A percentile compares a stretch with the other conserved stretches of the same genome.
phyloP scores from a whole-genome alignment of 2,113 vertebrate species.

The Bothrops jararaca region DNA sequence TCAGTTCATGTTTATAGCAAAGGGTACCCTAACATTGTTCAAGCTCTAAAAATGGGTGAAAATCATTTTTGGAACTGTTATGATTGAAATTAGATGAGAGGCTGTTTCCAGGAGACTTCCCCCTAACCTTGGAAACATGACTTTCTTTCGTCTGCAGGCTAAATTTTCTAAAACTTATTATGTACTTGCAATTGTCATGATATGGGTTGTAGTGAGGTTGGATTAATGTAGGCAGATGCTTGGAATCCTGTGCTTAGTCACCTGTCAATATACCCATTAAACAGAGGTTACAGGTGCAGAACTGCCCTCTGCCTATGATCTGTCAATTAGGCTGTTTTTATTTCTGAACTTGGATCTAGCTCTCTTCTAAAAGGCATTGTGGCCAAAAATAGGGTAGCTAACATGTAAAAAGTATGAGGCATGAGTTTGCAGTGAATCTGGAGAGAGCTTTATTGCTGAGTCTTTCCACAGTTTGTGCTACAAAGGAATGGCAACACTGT shows the following conservation, averaged over 20 bases:
- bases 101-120: background rate
- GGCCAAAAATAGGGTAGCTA: background rate
- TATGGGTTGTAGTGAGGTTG: background rate
- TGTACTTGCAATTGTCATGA: slow-evolving; percentile 47
- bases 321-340: background rate
- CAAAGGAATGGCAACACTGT: too few species aligned
- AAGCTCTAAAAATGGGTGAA: background rate
- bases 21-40: background rate
- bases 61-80: background rate
- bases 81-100: background rate
- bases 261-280: background rate
- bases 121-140: background rate
- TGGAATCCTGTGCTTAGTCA: background rate
- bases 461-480: too few species aligned
- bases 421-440: too few species aligned
- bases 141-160: slow-evolving; percentile 47
- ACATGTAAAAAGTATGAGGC: too few species aligned
- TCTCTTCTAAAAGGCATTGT: background rate
- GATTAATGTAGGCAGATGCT: background rate
- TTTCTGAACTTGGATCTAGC: background rate
- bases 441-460: too few species aligned
- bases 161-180: slow-evolving; percentile 65
- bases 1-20: background rate
- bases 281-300: background rate
- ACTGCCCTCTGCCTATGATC: background rate